Percentiles rank a stretch among this genome's conserved stretches.
phyloP scores from a whole-genome alignment of 2,113 vertebrate genomes.

The Mormyrus lacerda region DNA sequence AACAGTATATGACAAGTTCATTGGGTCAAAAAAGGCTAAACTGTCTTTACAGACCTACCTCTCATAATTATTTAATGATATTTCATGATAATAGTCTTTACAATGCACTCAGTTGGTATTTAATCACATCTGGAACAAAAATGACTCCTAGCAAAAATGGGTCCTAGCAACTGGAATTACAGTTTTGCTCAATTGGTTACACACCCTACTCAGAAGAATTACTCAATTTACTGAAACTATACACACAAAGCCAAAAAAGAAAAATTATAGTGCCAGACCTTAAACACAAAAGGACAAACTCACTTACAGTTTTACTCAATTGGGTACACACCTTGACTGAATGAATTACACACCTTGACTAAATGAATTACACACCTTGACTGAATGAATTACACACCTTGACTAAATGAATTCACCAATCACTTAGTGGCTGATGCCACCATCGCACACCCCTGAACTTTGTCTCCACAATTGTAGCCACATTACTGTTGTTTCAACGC shows the following conservation, averaged over 20 bases:
- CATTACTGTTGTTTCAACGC: not conserved
- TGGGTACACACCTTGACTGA: no score
- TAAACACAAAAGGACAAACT: not conserved
- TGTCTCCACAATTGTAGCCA: not conserved
- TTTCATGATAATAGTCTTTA: not conserved
- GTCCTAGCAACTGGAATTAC: not conserved
- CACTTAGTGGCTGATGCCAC: not conserved
- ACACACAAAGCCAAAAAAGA: not conserved
- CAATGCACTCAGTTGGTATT: not conserved
- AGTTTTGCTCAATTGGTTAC: not conserved
- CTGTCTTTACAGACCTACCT: not conserved
- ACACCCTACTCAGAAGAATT: not conserved
- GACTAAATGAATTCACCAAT: not conserved
- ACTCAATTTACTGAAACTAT: not conserved
- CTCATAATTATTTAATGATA: not conserved
- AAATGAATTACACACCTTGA: not conserved
- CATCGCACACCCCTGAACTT: not conserved
- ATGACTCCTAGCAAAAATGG: no score
- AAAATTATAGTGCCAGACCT: not conserved
- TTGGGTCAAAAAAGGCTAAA: not conserved
- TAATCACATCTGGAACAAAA: not conserved
- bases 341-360: not conserved
- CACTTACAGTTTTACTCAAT: not conserved
- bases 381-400: not conserved
- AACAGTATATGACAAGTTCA: not conserved